Conservation (phyloP, 2,797 vertebrate species). For the Hypotaenidia philippensis region DNA sequence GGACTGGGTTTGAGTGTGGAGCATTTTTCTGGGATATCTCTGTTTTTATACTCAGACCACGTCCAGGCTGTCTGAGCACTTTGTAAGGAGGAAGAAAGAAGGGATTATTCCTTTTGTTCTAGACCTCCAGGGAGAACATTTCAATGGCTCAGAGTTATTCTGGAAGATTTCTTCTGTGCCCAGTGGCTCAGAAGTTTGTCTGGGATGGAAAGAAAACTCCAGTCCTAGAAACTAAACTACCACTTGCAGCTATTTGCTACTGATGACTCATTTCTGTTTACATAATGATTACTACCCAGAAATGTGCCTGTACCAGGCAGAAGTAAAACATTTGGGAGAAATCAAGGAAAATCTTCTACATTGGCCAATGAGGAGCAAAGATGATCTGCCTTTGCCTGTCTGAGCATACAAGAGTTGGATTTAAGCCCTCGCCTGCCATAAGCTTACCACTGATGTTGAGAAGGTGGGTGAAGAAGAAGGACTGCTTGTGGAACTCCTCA, state of each 20-base stretch:
- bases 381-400: background rate
- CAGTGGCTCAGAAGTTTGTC: background rate
- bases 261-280: background rate
- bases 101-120: background rate
- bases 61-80: background rate
- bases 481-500: conserved; percentile 98
- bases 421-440: background rate
- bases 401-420: background rate
- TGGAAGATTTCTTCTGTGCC: background rate
- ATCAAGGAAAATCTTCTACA: background rate
- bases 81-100: background rate
- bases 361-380: background rate
- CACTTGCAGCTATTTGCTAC: background rate
- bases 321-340: background rate
- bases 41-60: background rate
- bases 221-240: background rate
- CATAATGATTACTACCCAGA: background rate
- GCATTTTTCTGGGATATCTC: background rate
- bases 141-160: background rate
- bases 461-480: conserved; percentile 98
- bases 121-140: background rate
- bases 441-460: conserved; percentile 96
- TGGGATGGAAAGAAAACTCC: background rate
- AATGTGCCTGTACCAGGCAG: background rate
- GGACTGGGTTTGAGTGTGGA: background rate